Base-by-base conservation (phyloP, 92 coral and sea anemone species). In the Paragorgia papillata region DNA sequence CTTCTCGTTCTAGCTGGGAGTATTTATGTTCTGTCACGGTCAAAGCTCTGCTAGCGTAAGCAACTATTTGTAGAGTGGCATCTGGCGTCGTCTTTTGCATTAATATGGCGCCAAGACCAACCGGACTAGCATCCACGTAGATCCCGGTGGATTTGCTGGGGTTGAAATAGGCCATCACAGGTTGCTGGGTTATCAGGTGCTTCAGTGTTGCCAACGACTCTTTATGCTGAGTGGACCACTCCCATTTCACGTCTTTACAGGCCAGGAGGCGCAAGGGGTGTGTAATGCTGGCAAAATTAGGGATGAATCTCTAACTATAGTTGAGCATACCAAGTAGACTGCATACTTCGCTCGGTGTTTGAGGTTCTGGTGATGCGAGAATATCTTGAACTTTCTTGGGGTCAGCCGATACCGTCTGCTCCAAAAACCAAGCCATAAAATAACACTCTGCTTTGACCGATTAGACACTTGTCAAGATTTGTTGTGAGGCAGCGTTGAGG, bases 321-420 rank as follows among this genome's bases (percentile, higher is more conserved):
- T 63, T 63, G 12, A 46, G 46, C 70, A 63, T 63, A n/a, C 50
- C 70, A 34, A 63, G 70, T 31, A 63, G 27, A 31, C 70, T 63
- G 34, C 70, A 12, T 19, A 35, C 7, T 31, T 63, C 70, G 22
- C 40, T 40, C 48, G 49, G 22, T 0, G 34, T 63, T 20, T 18
- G 34, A 19, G 70, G 70, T 31, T 63, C 46, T 2, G 70, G 48
- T 33, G 70, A n/a, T 13, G 34, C 27, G 19, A 63, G 19, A 12
- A 63, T 10, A 21, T 30, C 44, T 18, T 26, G 24, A 8, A 63
- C 70, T 3, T 5, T 40, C 35, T 21, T 30, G 35, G 35, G 70
- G 70, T 63, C 70, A 12, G 25, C 46, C 21, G 19, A 5, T 35
- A 2, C 70, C 70, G 27, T 59, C 65, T 40, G 9, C 62, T 18